Base-by-base conservation (phyloP, 2,888 invertebrate genomes). In the Perizoma flavofasciatum region DNA sequence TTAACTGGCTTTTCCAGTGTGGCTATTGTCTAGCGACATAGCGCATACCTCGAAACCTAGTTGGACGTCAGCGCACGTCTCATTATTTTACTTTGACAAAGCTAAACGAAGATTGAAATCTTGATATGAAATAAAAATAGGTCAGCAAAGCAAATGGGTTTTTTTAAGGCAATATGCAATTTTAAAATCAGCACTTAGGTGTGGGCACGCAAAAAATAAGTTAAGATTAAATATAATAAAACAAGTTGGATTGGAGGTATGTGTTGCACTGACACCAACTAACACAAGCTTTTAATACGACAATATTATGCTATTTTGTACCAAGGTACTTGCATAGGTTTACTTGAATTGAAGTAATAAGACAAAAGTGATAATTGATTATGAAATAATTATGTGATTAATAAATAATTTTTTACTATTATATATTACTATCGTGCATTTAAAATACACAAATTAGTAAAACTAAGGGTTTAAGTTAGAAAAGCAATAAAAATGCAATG, bases 401-500 rank as follows among this genome's bases (percentile, higher is more conserved):
- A 39, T 41, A 52, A 34, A 40, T 47, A 50, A 55, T 48, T 46
- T 1, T 22, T 22, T 22, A 22, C 22, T 22, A 49, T 39, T 52
- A 55, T 49, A 37, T 59, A 65, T 63, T 56, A 49, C 56, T 59
- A 49, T 61, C 54, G 57, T 66, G 63, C 63, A 69, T 66, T 71
- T 66, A 59, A 64, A 66, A 65, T 62, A 67, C 66, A 73, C 72
- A 70, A 70, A 69, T 68, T 68, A 65, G 55, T 60, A 56, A 22
- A 22, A 22, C 10, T 67, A 66, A 61, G 61, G 55, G 66, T 67
- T 44, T 34, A 50, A 65, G 58, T 68, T 66, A 66, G 58, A 65
- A 45, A 58, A 71, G 65, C 61, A 67, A 69, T 58, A 55, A 56
- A 73, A 63, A 66, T 68, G 70, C 70, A 77, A 72, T 74, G 77